A percentile compares a stretch with the other conserved stretches of the same genome.
These are phyloP conservation scores for Morelia viridis DNA, from an alignment of 2,797 vertebrate species.

Conservation along the genomic window DNA sequence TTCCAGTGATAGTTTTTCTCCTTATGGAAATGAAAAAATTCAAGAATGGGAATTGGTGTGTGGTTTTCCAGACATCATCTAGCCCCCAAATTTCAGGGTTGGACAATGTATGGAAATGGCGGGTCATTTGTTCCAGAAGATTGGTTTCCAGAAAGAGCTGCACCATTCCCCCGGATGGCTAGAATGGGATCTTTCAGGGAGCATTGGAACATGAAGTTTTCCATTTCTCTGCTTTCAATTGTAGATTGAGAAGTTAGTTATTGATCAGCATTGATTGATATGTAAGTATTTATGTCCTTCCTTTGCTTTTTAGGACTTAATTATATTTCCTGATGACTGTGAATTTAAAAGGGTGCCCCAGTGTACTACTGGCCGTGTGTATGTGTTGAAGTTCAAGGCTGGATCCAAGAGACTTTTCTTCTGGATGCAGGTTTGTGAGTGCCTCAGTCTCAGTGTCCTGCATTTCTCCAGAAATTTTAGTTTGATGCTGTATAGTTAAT, in stretches of 20 bases:
- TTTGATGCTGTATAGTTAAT: neutral
- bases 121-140: neutral
- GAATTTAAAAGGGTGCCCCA: conserved; percentile 95
- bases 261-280: neutral
- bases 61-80: neutral
- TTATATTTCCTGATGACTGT: conserved; percentile 97
- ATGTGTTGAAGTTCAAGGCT: conserved; percentile 95
- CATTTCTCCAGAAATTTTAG: neutral
- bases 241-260: neutral
- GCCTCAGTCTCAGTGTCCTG: rapidly evolving
- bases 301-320: conserved; percentile 81
- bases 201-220: neutral
- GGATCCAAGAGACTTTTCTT: conserved; percentile 98
- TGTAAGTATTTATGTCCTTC: neutral
- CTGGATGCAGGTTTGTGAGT: conserved; percentile 92
- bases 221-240: neutral
- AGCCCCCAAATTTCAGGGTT: neutral
- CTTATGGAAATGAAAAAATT: neutral
- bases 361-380: conserved; percentile 94
- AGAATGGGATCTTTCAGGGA: neutral
- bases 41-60: neutral
- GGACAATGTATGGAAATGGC: neutral
- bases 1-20: neutral
- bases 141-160: neutral
- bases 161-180: neutral